A percentile compares a stretch with the other conserved stretches of the same genome.
Evolutionary conservation across 2,888 invertebrate genomes (phyloP).

Genomic region (Ennomos fuscantarius): DNA sequence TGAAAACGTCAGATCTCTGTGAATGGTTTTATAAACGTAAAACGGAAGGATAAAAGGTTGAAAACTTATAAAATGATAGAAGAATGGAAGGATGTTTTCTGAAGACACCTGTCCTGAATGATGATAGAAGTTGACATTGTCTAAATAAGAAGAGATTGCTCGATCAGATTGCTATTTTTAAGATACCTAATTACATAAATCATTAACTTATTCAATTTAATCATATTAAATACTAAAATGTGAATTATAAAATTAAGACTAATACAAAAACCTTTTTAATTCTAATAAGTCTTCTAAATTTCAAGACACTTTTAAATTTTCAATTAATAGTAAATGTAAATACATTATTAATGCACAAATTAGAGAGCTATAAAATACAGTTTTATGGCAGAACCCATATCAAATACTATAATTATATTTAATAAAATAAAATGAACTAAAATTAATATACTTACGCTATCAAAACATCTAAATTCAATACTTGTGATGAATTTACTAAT

Average conservation of each 20-base stretch:
- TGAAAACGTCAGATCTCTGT: too few species aligned
- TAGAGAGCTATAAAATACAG: conserved; percentile 29
- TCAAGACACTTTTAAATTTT: conserved; percentile 1
- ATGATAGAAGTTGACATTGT: too few species aligned
- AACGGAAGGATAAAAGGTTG: too few species aligned
- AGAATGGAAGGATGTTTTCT: too few species aligned
- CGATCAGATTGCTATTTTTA: too few species aligned
- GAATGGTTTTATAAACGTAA: too few species aligned
- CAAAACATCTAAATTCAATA: conserved; percentile 32
- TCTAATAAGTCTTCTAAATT: conserved; percentile 16
- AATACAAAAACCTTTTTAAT: conserved; percentile 1
- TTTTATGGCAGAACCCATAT: conserved; percentile 30
- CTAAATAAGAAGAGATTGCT: too few species aligned
- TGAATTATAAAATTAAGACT: background rate
- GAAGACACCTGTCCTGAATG: too few species aligned
- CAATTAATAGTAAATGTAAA: background rate
- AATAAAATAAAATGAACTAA: conserved; percentile 37
- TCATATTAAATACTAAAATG: background rate
- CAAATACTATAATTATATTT: conserved; percentile 29
- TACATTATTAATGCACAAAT: conserved; percentile 11
- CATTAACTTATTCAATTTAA: too few species aligned
- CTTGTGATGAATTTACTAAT: conserved; percentile 32
- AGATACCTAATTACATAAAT: too few species aligned
- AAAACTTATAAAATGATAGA: too few species aligned
- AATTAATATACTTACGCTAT: conserved; percentile 22